Evolutionary conservation across 2,113 vertebrate species (phyloP).

Genomic region (Callocephalon fimbriatum): DNA sequence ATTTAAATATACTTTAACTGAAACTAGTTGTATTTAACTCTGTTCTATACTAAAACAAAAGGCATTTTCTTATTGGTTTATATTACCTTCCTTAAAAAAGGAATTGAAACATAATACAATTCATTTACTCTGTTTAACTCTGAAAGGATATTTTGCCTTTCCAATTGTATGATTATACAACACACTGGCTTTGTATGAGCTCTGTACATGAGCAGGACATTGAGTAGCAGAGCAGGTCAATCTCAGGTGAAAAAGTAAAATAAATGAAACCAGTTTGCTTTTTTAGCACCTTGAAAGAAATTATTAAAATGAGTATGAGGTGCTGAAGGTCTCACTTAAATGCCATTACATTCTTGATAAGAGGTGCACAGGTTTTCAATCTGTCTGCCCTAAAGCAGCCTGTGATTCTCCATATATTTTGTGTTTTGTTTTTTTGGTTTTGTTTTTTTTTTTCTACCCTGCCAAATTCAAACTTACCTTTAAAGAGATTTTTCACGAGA

Average conservation of each 20-base stretch:
- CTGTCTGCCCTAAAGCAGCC: neutral
- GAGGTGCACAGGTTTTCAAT: slow-evolving; percentile 1
- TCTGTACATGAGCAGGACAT: neutral
- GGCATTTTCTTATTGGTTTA: neutral
- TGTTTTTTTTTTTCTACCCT: neutral
- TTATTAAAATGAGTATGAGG: neutral
- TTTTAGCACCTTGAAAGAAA: slow-evolving; percentile 17
- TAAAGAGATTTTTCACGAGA: neutral
- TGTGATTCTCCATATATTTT: neutral
- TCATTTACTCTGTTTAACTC: neutral
- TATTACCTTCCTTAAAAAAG: neutral
- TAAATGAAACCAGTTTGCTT: neutral
- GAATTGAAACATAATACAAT: neutral
- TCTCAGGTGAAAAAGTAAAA: neutral
- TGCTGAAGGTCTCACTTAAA: slow-evolving; percentile 6
- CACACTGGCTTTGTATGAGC: neutral
- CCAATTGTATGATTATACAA: neutral
- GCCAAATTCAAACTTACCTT: neutral
- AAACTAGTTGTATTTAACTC: neutral
- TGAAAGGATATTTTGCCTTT: neutral
- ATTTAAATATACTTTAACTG: neutral
- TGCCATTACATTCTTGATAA: slow-evolving; percentile 9
- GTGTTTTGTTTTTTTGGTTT: neutral
- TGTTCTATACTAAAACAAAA: neutral
- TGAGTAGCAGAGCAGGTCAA: neutral